These are phyloP conservation scores for Pandemis heparana DNA, from an alignment of 2,888 invertebrate species.

Conservation along the genomic window DNA sequence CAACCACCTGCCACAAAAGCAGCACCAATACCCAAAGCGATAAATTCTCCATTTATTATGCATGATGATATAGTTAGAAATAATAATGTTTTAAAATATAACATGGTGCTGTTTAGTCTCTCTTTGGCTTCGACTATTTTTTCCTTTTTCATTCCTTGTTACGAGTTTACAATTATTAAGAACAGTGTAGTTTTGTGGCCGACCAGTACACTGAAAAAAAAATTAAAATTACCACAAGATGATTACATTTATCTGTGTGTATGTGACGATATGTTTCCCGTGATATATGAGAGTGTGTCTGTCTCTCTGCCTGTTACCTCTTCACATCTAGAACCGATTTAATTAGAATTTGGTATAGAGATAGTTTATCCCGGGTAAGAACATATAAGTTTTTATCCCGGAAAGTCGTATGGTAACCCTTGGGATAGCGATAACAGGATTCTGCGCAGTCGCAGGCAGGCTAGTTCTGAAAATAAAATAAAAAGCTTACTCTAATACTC, in stretches of 20 bases:
- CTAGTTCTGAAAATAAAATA: too few species aligned
- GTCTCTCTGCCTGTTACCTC: not conserved
- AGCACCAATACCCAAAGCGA: constrained; percentile 61
- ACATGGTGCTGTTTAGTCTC: constrained; percentile 4
- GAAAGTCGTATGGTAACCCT: too few species aligned
- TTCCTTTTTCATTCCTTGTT: not conserved
- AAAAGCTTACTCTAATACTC: too few species aligned
- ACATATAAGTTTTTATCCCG: too few species aligned
- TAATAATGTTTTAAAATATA: constrained; percentile 21
- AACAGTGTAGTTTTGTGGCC: not conserved
- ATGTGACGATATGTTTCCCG: too few species aligned
- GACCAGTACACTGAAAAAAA: not conserved
- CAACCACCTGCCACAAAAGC: constrained; percentile 64
- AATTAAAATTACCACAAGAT: not conserved
- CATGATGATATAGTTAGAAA: constrained; percentile 36
- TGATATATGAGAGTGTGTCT: too few species aligned
- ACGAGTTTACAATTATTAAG: not conserved
- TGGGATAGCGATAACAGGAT: too few species aligned
- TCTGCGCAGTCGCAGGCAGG: too few species aligned
- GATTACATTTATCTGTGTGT: too few species aligned
- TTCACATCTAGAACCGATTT: not conserved
- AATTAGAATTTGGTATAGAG: too few species aligned
- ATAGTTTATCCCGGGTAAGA: too few species aligned
- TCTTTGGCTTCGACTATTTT: not conserved
- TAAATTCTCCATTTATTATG: constrained; percentile 57